Base-by-base conservation (phyloP, 2,113 vertebrate genomes). In the Callipepla squamata region DNA sequence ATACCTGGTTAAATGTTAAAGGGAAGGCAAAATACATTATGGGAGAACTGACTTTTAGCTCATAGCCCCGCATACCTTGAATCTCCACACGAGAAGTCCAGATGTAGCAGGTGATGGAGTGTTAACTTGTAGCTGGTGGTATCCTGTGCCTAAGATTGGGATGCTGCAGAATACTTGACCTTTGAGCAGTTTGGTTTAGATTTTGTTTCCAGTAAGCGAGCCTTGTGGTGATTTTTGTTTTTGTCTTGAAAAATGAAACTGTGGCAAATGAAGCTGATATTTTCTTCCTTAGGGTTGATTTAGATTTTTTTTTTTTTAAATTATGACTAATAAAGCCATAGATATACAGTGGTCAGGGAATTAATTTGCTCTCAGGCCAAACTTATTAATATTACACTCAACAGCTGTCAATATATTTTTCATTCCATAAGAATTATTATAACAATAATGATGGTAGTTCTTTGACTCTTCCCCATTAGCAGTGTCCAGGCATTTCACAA, bases 301-400 rank as follows among this genome's bases (percentile, higher is more conserved):
- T 87, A 66, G 42, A 80, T 78, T 87, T 80, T 83, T 22, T 76
- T 95, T 87, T 76, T 95, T 87, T 44, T 67, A 86, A 95, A 91
- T 89, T 73, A 51, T 74, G 72, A 79, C 42, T 70, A 80, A 88
- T 94, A 93, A 96, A 84, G 23, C 58, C 44, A 79, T 86, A 93
- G 89, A 70, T 74, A 89, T 42, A 61, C 20, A 85, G 45, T 42
- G 36, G 51, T 93, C 87, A 51, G 58, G 22, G 74, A 94, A 80
- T 5, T 89, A 89, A 92, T 85, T 84, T 87, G 21, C 36, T 87
- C 57, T 96, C 30, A 45, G 82, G 65, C 63, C 82, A 78, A 92
- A 85, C n/a, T 95, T 94, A 47, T 65, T 75, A 85, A 94, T 92
- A 92, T 92, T 70, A 58, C n/a, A 66, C 66, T 50, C 21, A 82